Evolutionary conservation across 2,797 vertebrate genomes (phyloP), one percentile per base, ranked within the genome.

Genomic region (Melanogrammus aeglefinus): DNA sequence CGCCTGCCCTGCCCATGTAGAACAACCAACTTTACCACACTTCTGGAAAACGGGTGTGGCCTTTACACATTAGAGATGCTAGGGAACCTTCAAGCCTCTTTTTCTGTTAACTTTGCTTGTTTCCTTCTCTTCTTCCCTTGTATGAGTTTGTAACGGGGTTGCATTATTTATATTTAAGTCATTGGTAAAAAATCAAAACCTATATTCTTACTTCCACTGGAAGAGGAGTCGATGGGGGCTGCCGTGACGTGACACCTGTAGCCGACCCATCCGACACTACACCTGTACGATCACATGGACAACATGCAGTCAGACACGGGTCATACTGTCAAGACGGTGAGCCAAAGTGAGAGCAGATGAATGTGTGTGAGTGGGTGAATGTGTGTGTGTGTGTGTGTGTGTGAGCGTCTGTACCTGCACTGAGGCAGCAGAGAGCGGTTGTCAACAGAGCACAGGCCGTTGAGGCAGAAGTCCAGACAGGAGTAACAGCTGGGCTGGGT

Each of bases 401-500:
- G 41, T 44, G 41, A 39, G 38, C 8, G 38, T 18, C 1, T 51
- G 18, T 93, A 98, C 97, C 94, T 96, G 96, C 97, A 98, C 84
- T 96, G 93, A 0, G 96, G 97, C 82, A 97, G 95, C 88, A 94
- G 93, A 0, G 95, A 95, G 81, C 91, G 92, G 77, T 88, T 88
- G 12, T 97, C 93, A 78, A 97, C 92, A 75, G 95, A 93, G 82
- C 97, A 99, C 70, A 95, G 95, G 1, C 96, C 96, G 0, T 96
- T 95, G 0, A 89, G 78, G 84, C 97, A 99, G 92, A 96, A 98
- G 81, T 94, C 90, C 36, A 89, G 84, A 16, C 97, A 99, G 47
- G 96, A 95, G 85, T 94, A 95, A 86, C 97, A 98, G 92, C 95
- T 97, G 78, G 95, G 94, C 0, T 95, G 96, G 36, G 86, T 91